Evolutionary conservation across 2,888 invertebrate species (phyloP).

Genomic region (Ophion ventricosus): DNA sequence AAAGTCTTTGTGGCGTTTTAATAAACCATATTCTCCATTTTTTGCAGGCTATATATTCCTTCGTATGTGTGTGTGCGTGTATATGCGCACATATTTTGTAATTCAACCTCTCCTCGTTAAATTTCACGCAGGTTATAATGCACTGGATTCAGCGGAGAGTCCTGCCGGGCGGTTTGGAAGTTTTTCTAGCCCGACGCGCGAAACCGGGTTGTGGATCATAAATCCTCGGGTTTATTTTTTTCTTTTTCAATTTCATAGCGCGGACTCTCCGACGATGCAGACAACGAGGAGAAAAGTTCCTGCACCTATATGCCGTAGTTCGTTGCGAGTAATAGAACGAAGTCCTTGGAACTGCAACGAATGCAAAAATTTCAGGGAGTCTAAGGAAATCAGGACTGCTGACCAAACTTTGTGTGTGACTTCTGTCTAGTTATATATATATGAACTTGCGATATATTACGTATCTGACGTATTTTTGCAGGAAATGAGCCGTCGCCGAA

Average conservation of each 20-base stretch:
- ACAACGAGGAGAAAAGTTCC: constrained; percentile 60
- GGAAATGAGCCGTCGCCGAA: not conserved
- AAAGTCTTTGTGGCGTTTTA: constrained; percentile 67
- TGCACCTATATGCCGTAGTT: constrained; percentile 24
- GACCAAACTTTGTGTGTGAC: constrained; percentile 71
- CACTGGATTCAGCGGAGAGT: constrained; percentile 37
- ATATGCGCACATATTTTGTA: constrained; percentile 33
- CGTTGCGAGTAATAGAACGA: constrained; percentile 33
- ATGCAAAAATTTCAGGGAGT: constrained; percentile 73
- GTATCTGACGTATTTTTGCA: not conserved
- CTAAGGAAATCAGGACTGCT: constrained; percentile 73
- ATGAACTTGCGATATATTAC: not conserved
- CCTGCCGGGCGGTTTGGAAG: constrained; percentile 68
- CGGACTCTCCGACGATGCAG: constrained; percentile 60
- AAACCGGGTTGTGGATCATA: constrained; percentile 47
- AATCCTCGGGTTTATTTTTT: constrained; percentile 41
- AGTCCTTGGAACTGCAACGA: constrained; percentile 72
- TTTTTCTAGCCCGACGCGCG: constrained; percentile 71
- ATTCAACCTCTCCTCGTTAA: constrained; percentile 44
- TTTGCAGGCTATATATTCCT: constrained; percentile 6
- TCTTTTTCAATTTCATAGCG: constrained; percentile 69
- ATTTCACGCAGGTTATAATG: constrained; percentile 56
- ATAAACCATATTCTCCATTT: constrained; percentile 57
- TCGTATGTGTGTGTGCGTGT: not conserved
- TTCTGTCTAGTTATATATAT: not conserved